These are phyloP conservation scores for Drosophila arawakana DNA, from an alignment of 1,140 invertebrate species.

Conservation along the genomic window DNA sequence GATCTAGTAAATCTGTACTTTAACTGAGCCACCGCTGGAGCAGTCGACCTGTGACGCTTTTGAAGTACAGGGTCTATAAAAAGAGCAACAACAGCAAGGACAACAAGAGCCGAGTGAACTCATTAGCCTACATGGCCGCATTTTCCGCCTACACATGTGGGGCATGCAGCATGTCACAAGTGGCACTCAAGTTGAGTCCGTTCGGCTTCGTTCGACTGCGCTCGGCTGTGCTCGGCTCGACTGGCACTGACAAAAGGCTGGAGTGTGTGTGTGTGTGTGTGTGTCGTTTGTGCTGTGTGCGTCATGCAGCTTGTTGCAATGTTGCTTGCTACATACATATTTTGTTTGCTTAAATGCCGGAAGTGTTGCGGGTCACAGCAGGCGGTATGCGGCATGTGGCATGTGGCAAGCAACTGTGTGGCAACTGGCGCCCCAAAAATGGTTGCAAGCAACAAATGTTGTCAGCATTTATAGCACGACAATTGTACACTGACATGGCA, in stretches of 20 bases:
- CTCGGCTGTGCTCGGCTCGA: neutral
- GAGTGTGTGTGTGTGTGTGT: neutral
- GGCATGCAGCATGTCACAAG: conserved; percentile 47
- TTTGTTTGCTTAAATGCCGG: conserved; percentile 82
- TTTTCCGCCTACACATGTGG: conserved; percentile 73
- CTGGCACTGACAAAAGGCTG: conserved; percentile 14
- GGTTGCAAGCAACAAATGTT: conserved; percentile 56
- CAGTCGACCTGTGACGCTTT: neutral
- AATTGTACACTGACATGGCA: conserved; percentile 18
- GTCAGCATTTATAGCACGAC: conserved; percentile 48
- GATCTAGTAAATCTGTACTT: no score
- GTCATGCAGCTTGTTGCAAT: conserved; percentile 24
- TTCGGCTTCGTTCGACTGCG: neutral
- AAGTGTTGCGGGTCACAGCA: conserved; percentile 69
- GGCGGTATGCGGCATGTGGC: neutral
- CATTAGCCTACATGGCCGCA: conserved; percentile 80
- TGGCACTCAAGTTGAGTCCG: conserved; percentile 56
- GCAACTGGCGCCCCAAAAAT: conserved; percentile 34
- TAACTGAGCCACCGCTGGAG: no score
- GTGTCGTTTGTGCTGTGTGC: neutral
- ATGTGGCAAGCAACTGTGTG: neutral
- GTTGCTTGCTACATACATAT: conserved; percentile 49
- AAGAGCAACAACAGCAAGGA: conserved; percentile 8
- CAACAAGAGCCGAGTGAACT: conserved; percentile 57
- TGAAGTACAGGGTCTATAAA: neutral